phyloP scores from a whole-genome alignment of 2,113 vertebrate species.

The Azemiops feae region DNA sequence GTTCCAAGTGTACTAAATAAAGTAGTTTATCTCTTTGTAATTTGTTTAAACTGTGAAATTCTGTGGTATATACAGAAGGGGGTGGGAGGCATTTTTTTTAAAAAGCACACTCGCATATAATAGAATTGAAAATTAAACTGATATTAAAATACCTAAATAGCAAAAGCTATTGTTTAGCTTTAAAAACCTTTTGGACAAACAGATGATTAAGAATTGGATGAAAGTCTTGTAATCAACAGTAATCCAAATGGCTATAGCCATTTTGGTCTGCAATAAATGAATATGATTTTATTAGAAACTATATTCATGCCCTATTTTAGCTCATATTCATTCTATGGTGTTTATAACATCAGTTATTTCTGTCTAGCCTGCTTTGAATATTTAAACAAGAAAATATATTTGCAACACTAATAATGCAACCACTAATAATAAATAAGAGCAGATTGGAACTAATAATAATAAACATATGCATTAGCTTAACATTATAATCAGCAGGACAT shows the following conservation, averaged over 20 bases:
- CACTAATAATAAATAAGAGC: slow-evolving; percentile 16
- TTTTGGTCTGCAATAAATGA: slow-evolving; percentile 1
- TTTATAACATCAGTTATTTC: slow-evolving; percentile 11
- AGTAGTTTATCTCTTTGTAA: neutral
- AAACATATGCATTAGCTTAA: slow-evolving; percentile 28
- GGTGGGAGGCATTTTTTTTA: neutral
- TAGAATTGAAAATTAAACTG: neutral
- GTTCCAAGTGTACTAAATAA: neutral
- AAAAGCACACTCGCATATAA: neutral
- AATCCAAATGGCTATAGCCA: neutral
- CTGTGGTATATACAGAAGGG: neutral
- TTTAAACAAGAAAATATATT: slow-evolving; percentile 11
- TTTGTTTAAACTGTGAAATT: neutral
- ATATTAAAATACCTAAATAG: neutral
- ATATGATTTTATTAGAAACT: slow-evolving; percentile 4
- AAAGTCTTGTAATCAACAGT: neutral
- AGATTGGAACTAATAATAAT: slow-evolving; percentile 23
- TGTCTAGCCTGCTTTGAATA: slow-evolving; percentile 22
- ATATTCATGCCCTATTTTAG: neutral
- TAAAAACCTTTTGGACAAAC: neutral
- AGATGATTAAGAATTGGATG: neutral
- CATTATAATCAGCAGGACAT: slow-evolving; percentile 15
- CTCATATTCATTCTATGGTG: slow-evolving; percentile 8
- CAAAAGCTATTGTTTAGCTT: neutral
- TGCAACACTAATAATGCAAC: slow-evolving; percentile 9